Conservation (phyloP, 2,113 vertebrate species). For the Pluvianellus socialis region DNA sequence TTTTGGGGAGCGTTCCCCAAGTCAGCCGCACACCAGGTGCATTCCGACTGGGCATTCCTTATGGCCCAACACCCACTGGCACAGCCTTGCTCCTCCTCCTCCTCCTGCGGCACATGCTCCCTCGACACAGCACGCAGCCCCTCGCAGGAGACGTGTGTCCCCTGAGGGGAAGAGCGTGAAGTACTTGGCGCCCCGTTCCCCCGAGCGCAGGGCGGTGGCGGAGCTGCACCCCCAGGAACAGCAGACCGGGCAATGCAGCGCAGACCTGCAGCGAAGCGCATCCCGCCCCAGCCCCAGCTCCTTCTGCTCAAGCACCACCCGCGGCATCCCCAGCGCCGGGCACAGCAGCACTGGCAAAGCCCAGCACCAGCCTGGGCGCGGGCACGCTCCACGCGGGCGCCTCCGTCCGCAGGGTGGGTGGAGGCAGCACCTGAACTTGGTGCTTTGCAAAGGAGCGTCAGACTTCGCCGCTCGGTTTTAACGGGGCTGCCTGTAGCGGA, state of each 20-base stretch:
- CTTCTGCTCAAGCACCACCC: not conserved
- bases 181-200: not conserved
- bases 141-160: not conserved
- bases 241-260: not conserved
- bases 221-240: not conserved
- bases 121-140: not conserved
- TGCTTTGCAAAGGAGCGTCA: not conserved
- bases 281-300: not conserved
- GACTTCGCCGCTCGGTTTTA: fast-evolving
- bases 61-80: not conserved
- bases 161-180: not conserved
- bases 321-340: not conserved
- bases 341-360: not conserved
- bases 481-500: not conserved
- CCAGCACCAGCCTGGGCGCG: fast-evolving
- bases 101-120: not conserved
- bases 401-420: fast-evolving
- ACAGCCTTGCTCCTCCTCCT: not conserved
- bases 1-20: not conserved
- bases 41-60: not conserved
- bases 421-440: fast-evolving
- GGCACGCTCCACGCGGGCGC: fast-evolving
- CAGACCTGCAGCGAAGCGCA: fast-evolving
- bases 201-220: not conserved
- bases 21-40: not conserved